Percentiles rank a stretch among this genome's conserved stretches.
These are phyloP conservation scores for Sesia apiformis DNA, from an alignment of 2,888 invertebrate species.

Conservation along the genomic window DNA sequence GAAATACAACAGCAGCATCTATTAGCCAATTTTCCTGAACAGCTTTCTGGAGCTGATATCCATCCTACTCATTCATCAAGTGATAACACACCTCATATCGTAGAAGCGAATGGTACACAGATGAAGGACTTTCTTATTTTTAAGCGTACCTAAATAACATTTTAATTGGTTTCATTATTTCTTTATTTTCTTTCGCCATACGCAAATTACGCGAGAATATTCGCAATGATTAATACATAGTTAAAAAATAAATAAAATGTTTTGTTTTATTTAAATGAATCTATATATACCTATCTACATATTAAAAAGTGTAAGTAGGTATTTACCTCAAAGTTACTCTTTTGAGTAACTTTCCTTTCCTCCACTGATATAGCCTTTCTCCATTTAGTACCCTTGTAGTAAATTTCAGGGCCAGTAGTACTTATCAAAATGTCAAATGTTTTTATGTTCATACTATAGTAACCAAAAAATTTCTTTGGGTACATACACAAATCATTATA, in stretches of 20 bases:
- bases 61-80: background rate
- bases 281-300: too few relatives aligned
- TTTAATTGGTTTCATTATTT: background rate
- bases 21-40: background rate
- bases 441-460: too few relatives aligned
- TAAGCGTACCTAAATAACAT: background rate
- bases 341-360: conserved; percentile 1
- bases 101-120: background rate
- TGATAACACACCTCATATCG: background rate
- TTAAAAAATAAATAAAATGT: background rate
- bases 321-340: conserved; percentile 6
- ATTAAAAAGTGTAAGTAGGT: background rate
- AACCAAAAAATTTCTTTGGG: background rate
- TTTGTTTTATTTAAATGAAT: background rate
- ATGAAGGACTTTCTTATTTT: background rate
- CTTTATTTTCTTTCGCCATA: too few relatives aligned
- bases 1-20: background rate
- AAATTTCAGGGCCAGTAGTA: conserved; percentile 1
- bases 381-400: conserved; percentile 6
- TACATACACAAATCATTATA: background rate
- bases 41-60: background rate
- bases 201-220: too few relatives aligned
- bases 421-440: too few relatives aligned
- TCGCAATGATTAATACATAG: background rate
- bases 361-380: conserved; percentile 8